Evolutionary conservation across 2,113 vertebrate genomes (phyloP), one percentile per base, ranked within the genome.

Genomic region (Datnioides undecimradiatus): DNA sequence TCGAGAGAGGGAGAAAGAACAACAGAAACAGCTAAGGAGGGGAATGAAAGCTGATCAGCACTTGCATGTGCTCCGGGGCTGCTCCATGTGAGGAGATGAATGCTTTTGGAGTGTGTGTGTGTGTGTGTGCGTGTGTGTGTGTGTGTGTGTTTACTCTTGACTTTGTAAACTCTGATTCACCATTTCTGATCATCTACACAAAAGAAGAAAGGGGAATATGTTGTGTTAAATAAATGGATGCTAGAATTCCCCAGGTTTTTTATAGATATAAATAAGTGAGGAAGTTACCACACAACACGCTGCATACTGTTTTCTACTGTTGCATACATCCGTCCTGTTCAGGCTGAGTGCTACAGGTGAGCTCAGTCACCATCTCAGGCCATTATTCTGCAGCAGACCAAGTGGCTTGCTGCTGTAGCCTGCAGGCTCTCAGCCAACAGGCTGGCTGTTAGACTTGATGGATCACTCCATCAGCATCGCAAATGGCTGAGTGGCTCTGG

Each of bases 401-500:
- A 82, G 48, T 36, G 77, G 54, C 82, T 36, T 74, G 54, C 82
- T 73, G 64, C 77, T 68, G 46, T 23, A 80, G 76, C 86, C 84
- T 41, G 57, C 80, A 82, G 89, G 86, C 69, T 82, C 64, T 60
- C 16, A 33, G 81, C 81, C 67, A 33, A 62, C 62, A 73, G 76
- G 27, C 72, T 33, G 81, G 25, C 84, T 85, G 87, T 80, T 83
- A 84, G 19, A 59, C 51, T 57, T 90, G 85, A 91, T 83, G 59
- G 87, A 90, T 87, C 78, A 41, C 79, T 85, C 73, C 79, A 76
- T 89, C 84, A 80, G 43, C 81, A 75, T 83, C 82, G 82, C 82
- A 88, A 87, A 92, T 88, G 79, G 79, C 59, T 4, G 49, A 66
- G 70, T 33, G n/a, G 80, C 54, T 88, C 82, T 80, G 77, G 62